phyloP scores from a whole-genome alignment of 2,113 vertebrate genomes.

The Mus spicilegus region DNA sequence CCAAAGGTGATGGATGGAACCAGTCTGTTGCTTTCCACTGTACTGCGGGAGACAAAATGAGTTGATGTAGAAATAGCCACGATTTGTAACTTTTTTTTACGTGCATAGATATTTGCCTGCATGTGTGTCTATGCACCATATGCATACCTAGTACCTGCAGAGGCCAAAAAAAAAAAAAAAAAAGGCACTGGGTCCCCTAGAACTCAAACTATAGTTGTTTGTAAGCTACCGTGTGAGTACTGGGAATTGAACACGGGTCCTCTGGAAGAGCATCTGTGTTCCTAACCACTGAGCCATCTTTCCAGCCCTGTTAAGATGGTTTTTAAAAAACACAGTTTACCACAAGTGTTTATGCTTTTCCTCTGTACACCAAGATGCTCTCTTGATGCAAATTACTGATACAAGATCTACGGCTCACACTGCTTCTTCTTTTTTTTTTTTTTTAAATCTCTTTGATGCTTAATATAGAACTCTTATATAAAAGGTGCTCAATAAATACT shows the following conservation, averaged over 20 bases:
- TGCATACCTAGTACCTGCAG: neutral
- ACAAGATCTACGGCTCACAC: neutral
- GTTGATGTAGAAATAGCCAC: neutral
- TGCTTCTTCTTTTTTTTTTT: too few species aligned
- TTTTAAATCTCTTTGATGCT: neutral
- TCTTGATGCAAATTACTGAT: neutral
- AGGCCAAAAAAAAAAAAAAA: neutral
- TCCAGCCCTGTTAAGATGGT: neutral
- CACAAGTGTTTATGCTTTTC: neutral
- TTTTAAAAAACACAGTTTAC: neutral
- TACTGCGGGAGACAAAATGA: neutral
- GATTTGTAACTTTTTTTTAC: neutral
- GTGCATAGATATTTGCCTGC: neutral
- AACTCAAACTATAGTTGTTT: neutral
- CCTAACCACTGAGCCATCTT: neutral
- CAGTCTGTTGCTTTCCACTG: neutral
- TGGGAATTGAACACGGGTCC: neutral
- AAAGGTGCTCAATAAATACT: neutral
- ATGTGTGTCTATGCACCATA: neutral
- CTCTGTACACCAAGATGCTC: neutral
- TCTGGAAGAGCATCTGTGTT: neutral
- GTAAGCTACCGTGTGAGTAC: neutral
- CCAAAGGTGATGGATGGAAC: neutral
- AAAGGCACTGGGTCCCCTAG: neutral
- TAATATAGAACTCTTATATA: neutral